phyloP scores from a whole-genome alignment of 2,797 vertebrate genomes.

The Galago senegalensis region DNA sequence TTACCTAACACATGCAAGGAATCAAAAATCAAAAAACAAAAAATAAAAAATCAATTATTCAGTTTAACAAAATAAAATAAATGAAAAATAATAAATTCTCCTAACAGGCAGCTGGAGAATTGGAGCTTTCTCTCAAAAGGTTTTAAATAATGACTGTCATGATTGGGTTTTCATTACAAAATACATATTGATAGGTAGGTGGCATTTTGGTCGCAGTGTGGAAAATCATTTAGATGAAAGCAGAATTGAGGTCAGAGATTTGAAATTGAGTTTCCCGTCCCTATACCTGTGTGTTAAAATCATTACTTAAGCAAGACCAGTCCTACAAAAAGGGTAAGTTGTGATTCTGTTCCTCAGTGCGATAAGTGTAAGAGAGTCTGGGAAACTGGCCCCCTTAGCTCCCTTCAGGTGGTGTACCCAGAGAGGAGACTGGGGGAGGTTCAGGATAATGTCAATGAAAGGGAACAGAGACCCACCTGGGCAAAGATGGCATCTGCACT shows the following conservation, averaged over 20 bases:
- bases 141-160: neutral
- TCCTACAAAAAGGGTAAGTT: neutral
- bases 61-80: too few relatives aligned
- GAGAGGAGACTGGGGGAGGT: too few relatives aligned
- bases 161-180: neutral
- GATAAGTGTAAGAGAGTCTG: neutral
- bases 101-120: neutral
- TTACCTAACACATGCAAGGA: too few relatives aligned
- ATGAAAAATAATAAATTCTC: neutral
- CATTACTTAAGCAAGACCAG: neutral
- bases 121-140: neutral
- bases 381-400: neutral
- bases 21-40: too few relatives aligned
- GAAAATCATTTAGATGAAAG: constrained; percentile 17
- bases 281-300: neutral
- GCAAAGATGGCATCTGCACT: too few relatives aligned
- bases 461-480: too few relatives aligned
- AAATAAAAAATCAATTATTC: too few relatives aligned
- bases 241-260: neutral
- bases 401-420: too few relatives aligned
- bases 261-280: neutral
- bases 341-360: neutral
- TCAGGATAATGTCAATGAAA: too few relatives aligned
- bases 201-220: neutral
- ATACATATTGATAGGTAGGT: neutral